A percentile compares a stretch with the other conserved stretches of the same genome.
These are phyloP conservation scores for Paracentrotus lividus DNA, from an alignment of 53 echinoderm and acorn worm species.

Conservation along the genomic window DNA sequence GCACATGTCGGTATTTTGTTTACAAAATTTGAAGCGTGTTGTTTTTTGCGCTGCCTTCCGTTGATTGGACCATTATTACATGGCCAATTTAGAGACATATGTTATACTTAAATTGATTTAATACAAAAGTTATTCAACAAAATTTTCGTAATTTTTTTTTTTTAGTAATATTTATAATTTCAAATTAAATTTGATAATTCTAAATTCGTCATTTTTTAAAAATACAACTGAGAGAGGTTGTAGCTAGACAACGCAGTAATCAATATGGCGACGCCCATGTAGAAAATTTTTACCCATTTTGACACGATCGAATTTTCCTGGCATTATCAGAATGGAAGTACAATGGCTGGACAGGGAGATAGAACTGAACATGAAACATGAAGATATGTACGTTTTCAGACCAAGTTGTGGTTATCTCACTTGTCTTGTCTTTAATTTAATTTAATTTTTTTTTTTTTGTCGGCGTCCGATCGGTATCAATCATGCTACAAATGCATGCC, in stretches of 20 bases:
- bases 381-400: conserved; percentile 87
- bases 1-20: conserved; percentile 1
- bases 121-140: background rate
- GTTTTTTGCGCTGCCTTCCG: background rate
- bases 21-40: background rate
- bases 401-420: no score
- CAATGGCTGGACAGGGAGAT: conserved; percentile 81
- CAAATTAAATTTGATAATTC: background rate
- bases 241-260: conserved; percentile 45
- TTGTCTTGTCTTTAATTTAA: no score
- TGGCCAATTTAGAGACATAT: background rate
- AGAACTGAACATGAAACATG: conserved; percentile 80
- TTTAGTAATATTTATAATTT: background rate
- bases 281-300: background rate
- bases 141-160: background rate
- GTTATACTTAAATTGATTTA: background rate
- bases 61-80: conserved; percentile 24
- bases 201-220: background rate
- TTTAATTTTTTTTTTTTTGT: no score
- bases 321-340: conserved; percentile 39
- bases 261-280: conserved; percentile 59
- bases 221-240: background rate
- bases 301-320: background rate
- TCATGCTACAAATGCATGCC: no score
- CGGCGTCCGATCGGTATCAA: no score